These are phyloP conservation scores for Tinea pellionella DNA, from an alignment of 2,888 invertebrate species.

Conservation along the genomic window DNA sequence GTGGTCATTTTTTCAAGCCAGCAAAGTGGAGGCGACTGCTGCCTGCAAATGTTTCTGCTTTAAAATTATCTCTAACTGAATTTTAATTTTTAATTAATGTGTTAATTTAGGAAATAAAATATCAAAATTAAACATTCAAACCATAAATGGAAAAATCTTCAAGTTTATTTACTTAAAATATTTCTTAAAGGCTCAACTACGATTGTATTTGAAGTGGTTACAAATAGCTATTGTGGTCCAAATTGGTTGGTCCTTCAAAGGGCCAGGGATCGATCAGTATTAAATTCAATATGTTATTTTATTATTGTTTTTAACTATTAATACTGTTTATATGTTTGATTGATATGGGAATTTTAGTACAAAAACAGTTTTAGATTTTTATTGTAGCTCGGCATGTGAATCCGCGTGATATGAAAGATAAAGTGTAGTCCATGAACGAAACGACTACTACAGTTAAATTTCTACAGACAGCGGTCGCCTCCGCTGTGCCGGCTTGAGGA, in stretches of 20 bases:
- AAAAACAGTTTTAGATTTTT: too few species aligned
- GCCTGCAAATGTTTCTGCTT: too few species aligned
- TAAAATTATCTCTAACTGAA: too few species aligned
- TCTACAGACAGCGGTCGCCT: too few species aligned
- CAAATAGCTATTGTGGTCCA: conserved; percentile 42
- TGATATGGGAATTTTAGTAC: conserved; percentile 47
- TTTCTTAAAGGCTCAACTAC: conserved; percentile 40
- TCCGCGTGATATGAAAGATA: too few species aligned
- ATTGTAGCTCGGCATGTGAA: too few species aligned
- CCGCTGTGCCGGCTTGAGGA: too few species aligned
- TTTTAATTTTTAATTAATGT: too few species aligned
- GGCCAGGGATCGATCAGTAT: background rate
- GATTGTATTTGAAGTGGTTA: conserved; percentile 34
- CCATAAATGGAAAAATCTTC: conserved; percentile 36
- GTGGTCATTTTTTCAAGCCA: too few species aligned
- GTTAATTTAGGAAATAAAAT: conserved; percentile 14
- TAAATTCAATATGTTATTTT: conserved; percentile 18
- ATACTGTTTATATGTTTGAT: conserved; percentile 40
- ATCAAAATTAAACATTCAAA: conserved; percentile 33
- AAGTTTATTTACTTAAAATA: conserved; percentile 63
- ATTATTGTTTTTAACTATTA: conserved; percentile 47
- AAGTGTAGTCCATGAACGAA: too few species aligned
- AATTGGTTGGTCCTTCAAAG: conserved; percentile 40
- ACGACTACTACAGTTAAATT: too few species aligned
- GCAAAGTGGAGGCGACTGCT: too few species aligned